Conservation (phyloP, 2,113 vertebrate species). For the Phylloscopus trochiloides region DNA sequence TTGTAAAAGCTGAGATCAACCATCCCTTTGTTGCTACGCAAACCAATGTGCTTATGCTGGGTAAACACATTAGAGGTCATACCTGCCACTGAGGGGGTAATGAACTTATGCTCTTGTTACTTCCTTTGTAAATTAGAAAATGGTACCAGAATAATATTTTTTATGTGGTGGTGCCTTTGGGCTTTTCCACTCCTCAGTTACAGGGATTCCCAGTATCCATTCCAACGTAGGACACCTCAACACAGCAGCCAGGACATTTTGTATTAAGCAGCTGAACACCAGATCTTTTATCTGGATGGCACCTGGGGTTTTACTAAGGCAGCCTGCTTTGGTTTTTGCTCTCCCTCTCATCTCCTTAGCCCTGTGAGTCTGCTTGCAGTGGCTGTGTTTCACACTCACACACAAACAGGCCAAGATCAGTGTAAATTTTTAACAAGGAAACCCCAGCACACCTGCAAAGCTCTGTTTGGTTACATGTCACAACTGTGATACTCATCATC, state of each 20-base stretch:
- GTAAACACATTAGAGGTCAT: slow-evolving; percentile 41
- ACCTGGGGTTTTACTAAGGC: background rate
- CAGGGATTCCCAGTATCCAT: slow-evolving; percentile 30
- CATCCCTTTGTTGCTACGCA: background rate
- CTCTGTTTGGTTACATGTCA: background rate
- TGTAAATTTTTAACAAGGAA: background rate
- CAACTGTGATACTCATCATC: background rate
- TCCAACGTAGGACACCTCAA: background rate
- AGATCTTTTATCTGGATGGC: background rate
- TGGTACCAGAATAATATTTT: background rate
- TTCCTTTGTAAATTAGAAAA: slow-evolving; percentile 13
- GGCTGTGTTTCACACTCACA: background rate
- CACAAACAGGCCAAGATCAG: background rate
- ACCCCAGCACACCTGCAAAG: background rate
- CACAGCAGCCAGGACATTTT: background rate
- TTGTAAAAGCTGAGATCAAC: background rate
- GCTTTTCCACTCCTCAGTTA: background rate
- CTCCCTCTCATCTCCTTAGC: background rate
- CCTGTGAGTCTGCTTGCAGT: background rate
- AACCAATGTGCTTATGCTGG: background rate
- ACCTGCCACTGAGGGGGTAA: background rate
- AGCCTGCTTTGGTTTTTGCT: background rate
- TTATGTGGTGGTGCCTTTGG: background rate
- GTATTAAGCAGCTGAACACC: background rate
- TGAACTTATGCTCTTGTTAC: slow-evolving; percentile 14